Base-by-base conservation (phyloP, 2,113 vertebrate genomes). In the Serilophus lunatus region DNA sequence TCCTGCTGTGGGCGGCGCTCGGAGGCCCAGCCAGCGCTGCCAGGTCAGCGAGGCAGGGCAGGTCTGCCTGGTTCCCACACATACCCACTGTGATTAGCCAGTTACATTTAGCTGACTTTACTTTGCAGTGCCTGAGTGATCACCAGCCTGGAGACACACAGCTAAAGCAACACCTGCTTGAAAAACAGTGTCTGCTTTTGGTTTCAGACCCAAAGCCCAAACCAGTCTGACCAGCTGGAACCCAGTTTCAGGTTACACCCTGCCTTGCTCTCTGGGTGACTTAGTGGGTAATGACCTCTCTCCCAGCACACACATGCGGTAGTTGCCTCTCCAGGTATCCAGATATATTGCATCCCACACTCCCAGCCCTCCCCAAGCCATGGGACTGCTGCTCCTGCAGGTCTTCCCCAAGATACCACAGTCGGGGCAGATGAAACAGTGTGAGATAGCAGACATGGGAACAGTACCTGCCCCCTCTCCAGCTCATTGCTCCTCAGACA, bases 201-300 rank as follows among this genome's bases (percentile, higher is more conserved):
- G 77, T 95, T 97, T 97, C 95, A 96, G 93, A 90, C 53, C 66
- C 56, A 63, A 92, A 78, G 45, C 60, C 61, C 76, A 93, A 96
- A 97, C 91, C 90, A 86, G 96, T 96, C 87, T 91, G 90, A 95
- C 93, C 90, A 97, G 94, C 51, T 83, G 90, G 90, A 92, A 19
- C 74, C 38, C 63, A 95, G 97, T 95, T 97, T 96, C 95, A 95
- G 92, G 96, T 82, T 89, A 94, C 91, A 86, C 95, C 95, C 94
- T 87, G 82, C 64, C 86, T 85, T 83, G 64, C 75, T 96, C 78
- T 88, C 88, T 50, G 61, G 75, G 70, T 84, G 94, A 93, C 66
- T 88, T 82, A 54, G 65, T 65, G 60, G 76, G 88, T 86, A 79
- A 69, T 64, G 70, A 93, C 76, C 78, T 95, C 54, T 72, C 63